Evolutionary conservation across 2,113 vertebrate genomes (phyloP), one percentile per base, ranked within the genome.

Genomic region (Ondatra zibethicus): DNA sequence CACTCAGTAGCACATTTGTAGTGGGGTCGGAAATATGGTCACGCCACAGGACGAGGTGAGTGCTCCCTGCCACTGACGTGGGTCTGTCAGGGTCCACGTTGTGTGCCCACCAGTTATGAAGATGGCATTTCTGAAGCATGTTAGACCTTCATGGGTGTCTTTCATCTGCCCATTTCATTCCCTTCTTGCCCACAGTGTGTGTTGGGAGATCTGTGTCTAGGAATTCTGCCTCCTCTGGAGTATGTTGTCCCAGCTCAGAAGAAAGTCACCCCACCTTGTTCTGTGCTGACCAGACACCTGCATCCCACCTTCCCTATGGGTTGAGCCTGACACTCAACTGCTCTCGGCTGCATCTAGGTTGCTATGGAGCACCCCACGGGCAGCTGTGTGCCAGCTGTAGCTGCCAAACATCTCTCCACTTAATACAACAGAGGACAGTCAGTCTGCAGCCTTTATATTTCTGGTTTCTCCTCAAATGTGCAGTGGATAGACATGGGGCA

Each of bases 41-140:
- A 52, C 0, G 3, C n/a, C 23, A 12, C 1, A 10, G 52, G 23
- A 14, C 27, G 2, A 1, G 0, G 12, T 13, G 31, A 5, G 5
- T 1, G 0, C 6, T 55, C 0, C 11, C 4, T 23, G 33, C 13
- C 1, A 0, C 61, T 6, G 5, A 27, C 4, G 0, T 19, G 14
- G 17, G 33, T 25, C 21, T 31, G 19, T 42, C 3, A 1, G 5
- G 68, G 36, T 17, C 68, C 19, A 21, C 0, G 92, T 45, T 36
- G 3, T 0, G 7, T 8, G 8, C 7, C 19, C 16, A 52, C 16
- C 21, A 66, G 65, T 66, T 66, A 12, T 33, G 58, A 58, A 58
- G 17, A 58, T 19, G 55, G 55, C 55, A 58, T 58, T 55, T 58
- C 55, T 58, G 17, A 58, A 58, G 55, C 55, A 58, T 58, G 55